Base-by-base conservation (phyloP, 1,140 invertebrate species). In the Zophobas atratus region DNA sequence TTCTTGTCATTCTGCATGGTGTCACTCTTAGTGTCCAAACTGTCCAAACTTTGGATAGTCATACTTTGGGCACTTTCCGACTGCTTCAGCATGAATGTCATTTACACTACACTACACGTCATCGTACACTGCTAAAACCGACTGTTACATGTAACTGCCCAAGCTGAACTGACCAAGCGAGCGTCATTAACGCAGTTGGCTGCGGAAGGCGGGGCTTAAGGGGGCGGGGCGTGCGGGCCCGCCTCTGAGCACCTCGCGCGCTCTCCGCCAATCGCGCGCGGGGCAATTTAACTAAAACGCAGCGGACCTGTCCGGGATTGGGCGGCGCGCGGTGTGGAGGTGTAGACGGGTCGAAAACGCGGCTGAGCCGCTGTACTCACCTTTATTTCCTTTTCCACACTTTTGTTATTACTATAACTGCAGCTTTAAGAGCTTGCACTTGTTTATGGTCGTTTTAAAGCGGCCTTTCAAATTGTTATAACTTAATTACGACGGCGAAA, bases 1-100 rank as follows among this genome's bases (percentile, higher is more conserved):
- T 83, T 80, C 89, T 90, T 79, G 88, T 83, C 83, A 89, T 89
- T 90, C 41, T 90, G 87, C 67, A 83, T 85, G 74, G 84, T 84
- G 80, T 85, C 84, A 51, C 81, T 81, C 74, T 84, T 83, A 75
- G 77, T 75, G 78, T 82, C 83, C 77, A 83, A 80, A 76, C 78
- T 76, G 20, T 84, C 84, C 63, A 85, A 46, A 81, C 81, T 85
- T 84, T 86, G 84, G 84, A 86, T 82, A 83, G 85, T 86, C 85
- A 86, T 86, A 83, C 81, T 86, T 85, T 84, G 82, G 6, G 78
- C 81, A 84, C 81, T 85, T 8, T 83, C 82, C 39, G 78, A 80
- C 74, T 76, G 82, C 75, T 81, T 85, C 33, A 85, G 83, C 85
- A 86, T 85, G 55, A 73, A 73, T 67, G 60, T 20, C 20, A 20